Evolutionary conservation across 2,888 invertebrate genomes (phyloP).

Genomic region (Hypomecis punctinalis): DNA sequence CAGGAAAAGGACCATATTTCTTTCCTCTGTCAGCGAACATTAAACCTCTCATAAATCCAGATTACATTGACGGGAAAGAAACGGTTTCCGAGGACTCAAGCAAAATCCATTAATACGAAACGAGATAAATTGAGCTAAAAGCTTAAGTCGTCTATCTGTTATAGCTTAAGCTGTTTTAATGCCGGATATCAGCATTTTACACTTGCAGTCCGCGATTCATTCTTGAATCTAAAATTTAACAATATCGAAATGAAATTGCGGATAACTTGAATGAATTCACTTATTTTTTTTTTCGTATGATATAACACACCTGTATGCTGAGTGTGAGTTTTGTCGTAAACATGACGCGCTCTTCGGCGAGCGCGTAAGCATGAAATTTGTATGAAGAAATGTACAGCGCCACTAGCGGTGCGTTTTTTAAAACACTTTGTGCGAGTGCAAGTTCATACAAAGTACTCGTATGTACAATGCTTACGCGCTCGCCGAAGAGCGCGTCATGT

Average conservation of each 20-base stretch:
- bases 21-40: conserved; percentile 13
- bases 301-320: neutral
- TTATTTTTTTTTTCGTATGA: neutral
- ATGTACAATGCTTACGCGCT: no score
- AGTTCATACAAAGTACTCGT: no score
- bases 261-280: neutral
- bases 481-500: no score
- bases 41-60: conserved; percentile 29
- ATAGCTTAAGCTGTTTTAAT: conserved; percentile 31
- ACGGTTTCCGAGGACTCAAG: conserved; percentile 18
- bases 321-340: no score
- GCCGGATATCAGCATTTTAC: conserved; percentile 29
- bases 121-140: conserved; percentile 39
- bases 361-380: no score
- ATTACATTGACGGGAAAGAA: conserved; percentile 28
- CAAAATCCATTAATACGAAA: conserved; percentile 35
- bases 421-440: no score
- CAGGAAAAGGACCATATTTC: neutral
- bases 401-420: no score
- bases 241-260: no score
- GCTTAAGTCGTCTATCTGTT: conserved; percentile 23
- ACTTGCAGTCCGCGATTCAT: neutral
- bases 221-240: neutral
- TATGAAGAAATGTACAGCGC: no score
- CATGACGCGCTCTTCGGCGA: no score